A percentile compares a stretch with the other conserved stretches of the same genome.
phyloP scores from a whole-genome alignment of 2,888 invertebrate species.

The Drosophila paramelanica region DNA sequence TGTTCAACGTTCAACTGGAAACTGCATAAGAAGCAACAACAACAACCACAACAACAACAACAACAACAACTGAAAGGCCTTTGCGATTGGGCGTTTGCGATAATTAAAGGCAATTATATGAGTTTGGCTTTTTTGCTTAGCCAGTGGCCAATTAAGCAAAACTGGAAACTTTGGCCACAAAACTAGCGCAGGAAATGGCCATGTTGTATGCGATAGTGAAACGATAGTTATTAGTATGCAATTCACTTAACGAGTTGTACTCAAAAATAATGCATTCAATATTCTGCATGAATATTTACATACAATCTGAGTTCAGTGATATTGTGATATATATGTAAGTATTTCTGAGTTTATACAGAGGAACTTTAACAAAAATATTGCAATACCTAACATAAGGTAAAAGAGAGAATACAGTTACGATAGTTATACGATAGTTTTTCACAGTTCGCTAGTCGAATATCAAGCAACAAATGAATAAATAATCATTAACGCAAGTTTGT shows the following conservation, averaged over 20 bases:
- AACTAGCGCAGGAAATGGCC: constrained; percentile 11
- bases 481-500: no score
- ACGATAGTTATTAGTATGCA: neutral
- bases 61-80: constrained; percentile 43
- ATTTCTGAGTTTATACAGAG: no score
- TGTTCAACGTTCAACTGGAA: constrained; percentile 45
- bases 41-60: constrained; percentile 30
- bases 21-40: constrained; percentile 21
- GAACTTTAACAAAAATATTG: no score
- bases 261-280: neutral
- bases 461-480: no score
- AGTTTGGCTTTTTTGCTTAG: constrained; percentile 60
- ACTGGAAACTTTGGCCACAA: constrained; percentile 54
- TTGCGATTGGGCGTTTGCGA: constrained; percentile 83
- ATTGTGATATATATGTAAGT: no score
- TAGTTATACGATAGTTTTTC: neutral
- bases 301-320: no score
- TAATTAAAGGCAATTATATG: constrained; percentile 81
- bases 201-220: neutral
- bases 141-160: constrained; percentile 74
- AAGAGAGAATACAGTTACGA: neutral
- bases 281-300: no score
- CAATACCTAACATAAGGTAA: no score
- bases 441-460: no score
- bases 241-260: neutral